Percentiles rank a stretch among this genome's conserved stretches.
phyloP scores from a whole-genome alignment of 2,113 vertebrate genomes.

The Potamarius usumacintae region DNA sequence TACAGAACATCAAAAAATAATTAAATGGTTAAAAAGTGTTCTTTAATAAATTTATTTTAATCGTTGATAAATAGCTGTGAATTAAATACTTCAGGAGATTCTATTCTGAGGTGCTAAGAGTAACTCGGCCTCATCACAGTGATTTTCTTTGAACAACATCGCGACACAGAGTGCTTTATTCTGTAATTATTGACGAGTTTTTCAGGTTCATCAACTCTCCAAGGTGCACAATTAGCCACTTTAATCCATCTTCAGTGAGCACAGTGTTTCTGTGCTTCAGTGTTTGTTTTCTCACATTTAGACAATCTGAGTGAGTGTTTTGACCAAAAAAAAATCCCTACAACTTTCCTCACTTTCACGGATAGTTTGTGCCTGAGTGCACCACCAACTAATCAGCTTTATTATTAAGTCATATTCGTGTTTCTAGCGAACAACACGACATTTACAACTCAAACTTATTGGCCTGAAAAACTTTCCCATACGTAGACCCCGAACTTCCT shows the following conservation, averaged over 20 bases:
- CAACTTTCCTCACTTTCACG: neutral
- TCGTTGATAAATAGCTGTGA: neutral
- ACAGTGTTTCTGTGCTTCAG: neutral
- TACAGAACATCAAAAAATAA: neutral
- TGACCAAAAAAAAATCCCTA: neutral
- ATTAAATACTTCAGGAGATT: neutral
- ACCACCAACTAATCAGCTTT: neutral
- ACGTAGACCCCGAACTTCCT: neutral
- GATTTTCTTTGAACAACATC: neutral
- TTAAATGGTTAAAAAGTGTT: neutral
- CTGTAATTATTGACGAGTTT: neutral
- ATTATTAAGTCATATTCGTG: neutral
- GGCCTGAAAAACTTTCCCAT: neutral
- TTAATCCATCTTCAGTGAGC: neutral
- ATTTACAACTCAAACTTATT: neutral
- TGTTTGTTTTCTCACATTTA: neutral
- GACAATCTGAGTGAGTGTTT: neutral
- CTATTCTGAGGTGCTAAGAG: neutral
- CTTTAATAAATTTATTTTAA: neutral
- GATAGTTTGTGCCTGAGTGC: neutral
- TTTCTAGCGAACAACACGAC: neutral
- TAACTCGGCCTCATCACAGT: neutral
- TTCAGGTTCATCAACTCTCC: neutral
- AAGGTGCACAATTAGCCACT: neutral
- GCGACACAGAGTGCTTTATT: neutral